Conservation (phyloP, 2,113 vertebrate species). For the Chaetodon trifascialis region DNA sequence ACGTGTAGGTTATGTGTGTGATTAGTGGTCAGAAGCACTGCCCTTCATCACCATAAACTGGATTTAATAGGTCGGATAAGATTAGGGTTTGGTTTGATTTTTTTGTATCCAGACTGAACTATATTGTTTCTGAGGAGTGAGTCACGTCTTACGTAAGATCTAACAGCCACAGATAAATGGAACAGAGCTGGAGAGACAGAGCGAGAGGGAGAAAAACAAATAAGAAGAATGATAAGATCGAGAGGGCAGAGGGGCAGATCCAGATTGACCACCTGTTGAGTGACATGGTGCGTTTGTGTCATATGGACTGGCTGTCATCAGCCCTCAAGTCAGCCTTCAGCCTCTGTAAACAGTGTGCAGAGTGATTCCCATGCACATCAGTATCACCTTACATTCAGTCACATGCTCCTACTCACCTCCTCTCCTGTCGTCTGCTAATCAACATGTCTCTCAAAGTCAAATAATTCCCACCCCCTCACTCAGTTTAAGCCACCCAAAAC, state of each 20-base stretch:
- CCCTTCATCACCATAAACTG: conserved; percentile 30
- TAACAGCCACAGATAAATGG: conserved; percentile 6
- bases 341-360: not conserved
- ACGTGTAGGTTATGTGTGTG: not conserved
- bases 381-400: conserved; percentile 1
- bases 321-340: not conserved
- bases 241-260: not conserved
- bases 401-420: not conserved
- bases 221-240: conserved; percentile 22
- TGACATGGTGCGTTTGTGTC: conserved; percentile 17
- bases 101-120: conserved; percentile 25
- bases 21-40: conserved; percentile 35
- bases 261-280: conserved; percentile 24
- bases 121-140: conserved; percentile 30
- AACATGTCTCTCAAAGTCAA: not conserved
- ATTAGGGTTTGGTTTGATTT: conserved; percentile 35
- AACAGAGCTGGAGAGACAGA: not conserved
- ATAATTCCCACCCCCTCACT: not conserved
- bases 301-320: conserved; percentile 17
- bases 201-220: conserved; percentile 2
- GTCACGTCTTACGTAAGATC: conserved; percentile 39
- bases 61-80: conserved; percentile 48
- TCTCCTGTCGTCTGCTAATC: not conserved
- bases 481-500: not conserved
- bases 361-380: conserved; percentile 13